phyloP scores from a whole-genome alignment of 2,888 invertebrate species.

The Morpho achilles region DNA sequence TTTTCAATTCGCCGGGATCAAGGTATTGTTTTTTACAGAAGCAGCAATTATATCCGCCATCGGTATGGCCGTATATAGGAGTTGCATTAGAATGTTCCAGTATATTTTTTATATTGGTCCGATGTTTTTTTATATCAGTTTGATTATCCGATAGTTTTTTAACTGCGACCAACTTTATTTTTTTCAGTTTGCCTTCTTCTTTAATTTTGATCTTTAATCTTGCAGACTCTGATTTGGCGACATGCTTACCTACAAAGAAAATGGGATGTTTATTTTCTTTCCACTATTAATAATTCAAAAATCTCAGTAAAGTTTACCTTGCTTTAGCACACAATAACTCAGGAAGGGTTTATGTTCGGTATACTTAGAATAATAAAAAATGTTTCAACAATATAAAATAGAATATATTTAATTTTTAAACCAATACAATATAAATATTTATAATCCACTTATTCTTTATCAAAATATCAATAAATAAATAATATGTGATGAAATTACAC shows the following conservation, averaged over 20 bases:
- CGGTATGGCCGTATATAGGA: slow-evolving; percentile 34
- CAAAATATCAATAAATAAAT: not conserved
- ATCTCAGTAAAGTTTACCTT: no score
- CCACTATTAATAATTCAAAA: not conserved
- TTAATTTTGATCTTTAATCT: slow-evolving; percentile 10
- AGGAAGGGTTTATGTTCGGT: no score
- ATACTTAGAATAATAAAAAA: not conserved
- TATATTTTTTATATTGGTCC: slow-evolving; percentile 31
- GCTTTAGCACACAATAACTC: no score
- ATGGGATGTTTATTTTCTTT: slow-evolving; percentile 19
- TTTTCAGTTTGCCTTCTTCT: slow-evolving; percentile 13
- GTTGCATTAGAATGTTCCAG: slow-evolving; percentile 42
- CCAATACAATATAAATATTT: not conserved
- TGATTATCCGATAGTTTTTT: slow-evolving; percentile 22
- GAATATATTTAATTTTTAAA: slow-evolving; percentile 11
- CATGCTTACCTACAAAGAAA: slow-evolving; percentile 30
- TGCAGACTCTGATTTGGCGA: slow-evolving; percentile 9
- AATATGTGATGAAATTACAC: slow-evolving; percentile 25
- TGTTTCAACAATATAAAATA: not conserved
- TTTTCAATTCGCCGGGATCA: slow-evolving; percentile 37
- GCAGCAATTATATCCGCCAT: slow-evolving; percentile 37
- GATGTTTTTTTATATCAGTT: slow-evolving; percentile 29
- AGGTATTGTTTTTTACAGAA: slow-evolving; percentile 35
- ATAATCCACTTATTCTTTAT: not conserved
- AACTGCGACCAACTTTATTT: slow-evolving; percentile 15